These are phyloP conservation scores for Eupithecia centaureata DNA, from an alignment of 2,888 invertebrate species.

Conservation along the genomic window DNA sequence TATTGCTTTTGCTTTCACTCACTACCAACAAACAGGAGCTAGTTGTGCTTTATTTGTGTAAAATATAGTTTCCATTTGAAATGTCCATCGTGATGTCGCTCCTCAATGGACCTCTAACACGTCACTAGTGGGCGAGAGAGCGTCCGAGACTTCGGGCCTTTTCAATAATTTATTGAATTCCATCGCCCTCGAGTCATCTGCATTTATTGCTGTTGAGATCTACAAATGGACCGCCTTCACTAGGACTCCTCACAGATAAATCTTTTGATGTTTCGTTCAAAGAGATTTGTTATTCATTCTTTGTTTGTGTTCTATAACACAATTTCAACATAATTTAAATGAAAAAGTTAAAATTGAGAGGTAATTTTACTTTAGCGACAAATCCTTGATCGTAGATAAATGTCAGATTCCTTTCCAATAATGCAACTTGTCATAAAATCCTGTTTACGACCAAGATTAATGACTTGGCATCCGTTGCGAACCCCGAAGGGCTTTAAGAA, in stretches of 20 bases:
- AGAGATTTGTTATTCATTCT: conserved; percentile 2
- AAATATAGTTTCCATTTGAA: neutral
- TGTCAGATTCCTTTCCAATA: neutral
- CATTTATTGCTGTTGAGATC: conserved; percentile 36
- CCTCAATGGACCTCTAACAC: neutral
- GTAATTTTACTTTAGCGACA: neutral
- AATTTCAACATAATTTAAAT: neutral
- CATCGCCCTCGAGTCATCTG: conserved; percentile 45
- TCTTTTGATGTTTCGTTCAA: conserved; percentile 20
- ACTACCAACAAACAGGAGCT: too few relatives aligned
- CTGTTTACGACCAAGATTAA: conserved; percentile 33
- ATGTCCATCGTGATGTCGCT: neutral
- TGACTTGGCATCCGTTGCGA: conserved; percentile 32
- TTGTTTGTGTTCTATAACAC: neutral
- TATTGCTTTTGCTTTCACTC: too few relatives aligned
- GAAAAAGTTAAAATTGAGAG: neutral
- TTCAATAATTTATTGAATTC: conserved; percentile 57
- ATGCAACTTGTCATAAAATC: conserved; percentile 3
- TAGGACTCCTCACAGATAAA: conserved; percentile 11
- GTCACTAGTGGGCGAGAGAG: neutral
- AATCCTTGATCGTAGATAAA: neutral
- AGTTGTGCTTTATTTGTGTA: neutral
- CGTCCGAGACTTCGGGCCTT: conserved; percentile 39
- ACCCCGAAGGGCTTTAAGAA: conserved; percentile 33
- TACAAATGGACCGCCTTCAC: conserved; percentile 23